Base-by-base conservation (phyloP, 2,888 invertebrate species). In the Lagria hirta region DNA sequence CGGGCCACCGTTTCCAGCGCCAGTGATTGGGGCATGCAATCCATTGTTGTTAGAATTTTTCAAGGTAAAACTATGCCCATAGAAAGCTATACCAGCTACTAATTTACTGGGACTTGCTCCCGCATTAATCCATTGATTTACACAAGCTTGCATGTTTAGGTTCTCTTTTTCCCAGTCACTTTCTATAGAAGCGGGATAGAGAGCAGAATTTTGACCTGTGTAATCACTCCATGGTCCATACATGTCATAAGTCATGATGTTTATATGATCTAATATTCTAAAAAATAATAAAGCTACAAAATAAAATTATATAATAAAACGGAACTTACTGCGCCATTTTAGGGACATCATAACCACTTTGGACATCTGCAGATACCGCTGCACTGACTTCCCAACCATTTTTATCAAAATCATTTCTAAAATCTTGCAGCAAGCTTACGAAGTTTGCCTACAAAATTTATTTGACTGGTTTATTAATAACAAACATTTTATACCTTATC, bases 161-260 rank as follows among this genome's bases (percentile, higher is more conserved):
- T 55, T 51, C 1, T 28, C 10, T 23, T 37, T 41, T 21, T 49
- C 49, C 53, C 55, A 57, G 3, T 46, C 35, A 23, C 45, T 29
- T 18, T 57, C 59, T 11, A 43, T 57, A 0, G 76, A 72, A 12
- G 77, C 73, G 15, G 66, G 64, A 42, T 77, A 78, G 0, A 88
- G 70, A 0, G 83, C 81, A 0, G 86, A 75, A 58, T 86, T 84
- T 32, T 82, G 77, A 0, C 84, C 85, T 0, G 83, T 80, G 0
- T 70, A 69, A 0, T 62, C 20, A 22, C 86, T 82, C 81, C 83
- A 84, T 0, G 79, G 66, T 1, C 85, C 84, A 55, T 84, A 80
- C 57, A 84, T 72, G 61, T 88, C 87, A 54, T 87, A 88, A 0
- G 83, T 67, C 85, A 88, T 87, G 1, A 88, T 58, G 55, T 81